A percentile compares a stretch with the other conserved stretches of the same genome.
phyloP scores from a whole-genome alignment of 2,888 invertebrate genomes.

The Enoplolaimus lenunculus region DNA sequence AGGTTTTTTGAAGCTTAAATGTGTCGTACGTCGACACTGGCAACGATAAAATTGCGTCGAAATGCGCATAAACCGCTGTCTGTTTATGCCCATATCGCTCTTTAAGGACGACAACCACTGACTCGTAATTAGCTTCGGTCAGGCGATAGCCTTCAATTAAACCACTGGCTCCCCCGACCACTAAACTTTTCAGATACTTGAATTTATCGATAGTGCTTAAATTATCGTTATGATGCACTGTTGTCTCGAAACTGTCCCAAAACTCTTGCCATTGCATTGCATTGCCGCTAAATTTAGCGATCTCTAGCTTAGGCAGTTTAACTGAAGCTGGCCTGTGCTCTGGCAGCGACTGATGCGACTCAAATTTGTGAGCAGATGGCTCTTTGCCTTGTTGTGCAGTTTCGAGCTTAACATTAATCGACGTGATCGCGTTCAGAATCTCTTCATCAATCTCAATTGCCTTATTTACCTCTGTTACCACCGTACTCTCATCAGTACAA shows the following conservation, averaged over 20 bases:
- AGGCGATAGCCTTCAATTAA: background rate
- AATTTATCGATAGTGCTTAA: background rate
- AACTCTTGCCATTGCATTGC: background rate
- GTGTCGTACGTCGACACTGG: background rate
- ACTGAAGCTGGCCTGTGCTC: too few species aligned
- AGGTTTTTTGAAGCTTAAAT: background rate
- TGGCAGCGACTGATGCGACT: too few species aligned
- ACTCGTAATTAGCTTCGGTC: background rate
- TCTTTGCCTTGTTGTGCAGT: too few species aligned
- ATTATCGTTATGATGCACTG: background rate
- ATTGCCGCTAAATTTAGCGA: background rate
- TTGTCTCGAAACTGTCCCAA: background rate
- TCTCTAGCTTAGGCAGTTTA: background rate
- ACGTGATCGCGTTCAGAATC: too few species aligned
- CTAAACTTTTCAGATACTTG: background rate
- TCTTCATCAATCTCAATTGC: too few species aligned
- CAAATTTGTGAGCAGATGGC: too few species aligned
- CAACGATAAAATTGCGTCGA: background rate
- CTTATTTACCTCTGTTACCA: too few species aligned
- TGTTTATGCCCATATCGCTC: background rate
- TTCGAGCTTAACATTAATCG: too few species aligned
- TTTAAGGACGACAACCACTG: background rate
- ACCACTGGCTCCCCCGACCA: background rate
- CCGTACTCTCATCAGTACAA: too few species aligned
- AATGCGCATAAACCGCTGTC: background rate